Conservation (phyloP, 2,797 vertebrate genomes). For the Phoeniculus purpureus region DNA sequence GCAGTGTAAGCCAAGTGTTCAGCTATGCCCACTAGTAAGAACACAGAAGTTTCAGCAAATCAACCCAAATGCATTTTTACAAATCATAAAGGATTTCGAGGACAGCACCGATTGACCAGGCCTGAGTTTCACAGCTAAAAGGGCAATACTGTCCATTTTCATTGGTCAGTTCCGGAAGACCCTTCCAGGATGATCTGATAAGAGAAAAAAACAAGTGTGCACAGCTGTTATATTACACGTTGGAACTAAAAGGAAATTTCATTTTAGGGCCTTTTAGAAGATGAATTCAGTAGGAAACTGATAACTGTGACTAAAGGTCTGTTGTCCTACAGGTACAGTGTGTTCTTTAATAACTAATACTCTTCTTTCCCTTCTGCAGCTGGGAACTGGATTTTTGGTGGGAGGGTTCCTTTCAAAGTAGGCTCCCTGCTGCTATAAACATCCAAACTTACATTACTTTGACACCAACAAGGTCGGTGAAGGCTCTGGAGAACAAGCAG, state of each 20-base stretch:
- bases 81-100: slow-evolving; percentile 92
- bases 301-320: background rate
- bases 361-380: background rate
- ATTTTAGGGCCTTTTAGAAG: background rate
- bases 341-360: background rate
- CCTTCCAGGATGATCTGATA: slow-evolving; percentile 93
- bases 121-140: slow-evolving; percentile 97
- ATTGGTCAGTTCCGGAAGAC: slow-evolving; percentile 96
- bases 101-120: slow-evolving; percentile 89
- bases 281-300: background rate
- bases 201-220: background rate
- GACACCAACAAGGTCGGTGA: too few relatives aligned
- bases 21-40: slow-evolving; percentile 49
- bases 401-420: background rate
- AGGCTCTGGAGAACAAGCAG: too few relatives aligned
- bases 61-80: slow-evolving; percentile 62
- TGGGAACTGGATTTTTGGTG: background rate
- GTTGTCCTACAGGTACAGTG: background rate
- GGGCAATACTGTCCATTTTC: slow-evolving; percentile 91
- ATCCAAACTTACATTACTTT: background rate
- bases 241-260: background rate
- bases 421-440: background rate
- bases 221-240: background rate
- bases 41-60: slow-evolving; percentile 15
- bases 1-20: slow-evolving; percentile 20